Evolutionary conservation across 2,113 vertebrate species (phyloP).

Genomic region (Psittacula cyanocephala): DNA sequence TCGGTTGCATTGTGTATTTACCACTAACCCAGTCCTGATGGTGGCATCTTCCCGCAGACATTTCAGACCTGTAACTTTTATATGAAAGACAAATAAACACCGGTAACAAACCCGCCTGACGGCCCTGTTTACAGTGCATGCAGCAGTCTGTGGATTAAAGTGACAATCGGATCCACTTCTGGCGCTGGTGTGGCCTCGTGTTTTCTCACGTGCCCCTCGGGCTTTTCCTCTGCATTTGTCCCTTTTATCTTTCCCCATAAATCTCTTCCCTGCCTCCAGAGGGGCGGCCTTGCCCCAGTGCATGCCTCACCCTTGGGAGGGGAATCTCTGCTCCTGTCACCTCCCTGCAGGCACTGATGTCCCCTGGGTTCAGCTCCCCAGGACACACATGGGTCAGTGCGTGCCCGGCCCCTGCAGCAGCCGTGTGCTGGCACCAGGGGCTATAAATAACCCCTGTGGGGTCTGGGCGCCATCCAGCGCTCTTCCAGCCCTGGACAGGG

Average conservation of each 20-base stretch:
- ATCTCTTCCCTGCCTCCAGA: background rate
- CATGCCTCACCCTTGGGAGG: background rate
- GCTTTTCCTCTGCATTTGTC: background rate
- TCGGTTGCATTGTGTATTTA: conserved; percentile 9
- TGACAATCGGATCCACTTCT: conserved; percentile 34
- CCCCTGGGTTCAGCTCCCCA: background rate
- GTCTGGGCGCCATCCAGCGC: background rate
- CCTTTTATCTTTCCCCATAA: background rate
- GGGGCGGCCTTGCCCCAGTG: rapidly evolving
- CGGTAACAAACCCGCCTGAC: background rate
- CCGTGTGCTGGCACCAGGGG: rapidly evolving
- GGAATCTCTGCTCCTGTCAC: background rate
- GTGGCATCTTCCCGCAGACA: conserved; percentile 51
- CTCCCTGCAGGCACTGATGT: rapidly evolving
- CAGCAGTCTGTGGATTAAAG: conserved; percentile 61
- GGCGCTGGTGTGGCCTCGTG: background rate
- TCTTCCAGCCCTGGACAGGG: background rate
- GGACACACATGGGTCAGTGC: rapidly evolving
- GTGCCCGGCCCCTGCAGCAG: background rate
- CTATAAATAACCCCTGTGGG: background rate
- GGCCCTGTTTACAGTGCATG: conserved; percentile 50
- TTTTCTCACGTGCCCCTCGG: background rate
- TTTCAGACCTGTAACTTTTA: conserved; percentile 76
- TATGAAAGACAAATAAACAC: conserved; percentile 72
- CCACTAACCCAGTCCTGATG: background rate